Conservation (phyloP, 1,140 invertebrate species). For the Zaprionus gabonicus region DNA sequence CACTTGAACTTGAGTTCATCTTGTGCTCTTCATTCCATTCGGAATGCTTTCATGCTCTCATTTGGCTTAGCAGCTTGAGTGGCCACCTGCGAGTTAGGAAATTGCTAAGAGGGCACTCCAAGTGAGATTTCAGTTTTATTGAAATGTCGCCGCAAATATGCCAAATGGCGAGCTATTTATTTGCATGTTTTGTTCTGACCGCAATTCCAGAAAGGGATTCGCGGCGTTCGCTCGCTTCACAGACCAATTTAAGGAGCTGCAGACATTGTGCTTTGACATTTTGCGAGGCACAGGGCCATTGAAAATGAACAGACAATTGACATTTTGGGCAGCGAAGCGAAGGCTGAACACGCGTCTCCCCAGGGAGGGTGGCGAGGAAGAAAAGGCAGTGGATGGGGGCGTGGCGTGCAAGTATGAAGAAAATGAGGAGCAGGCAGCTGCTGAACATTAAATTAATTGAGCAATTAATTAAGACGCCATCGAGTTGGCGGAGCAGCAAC, state of each 20-base stretch:
- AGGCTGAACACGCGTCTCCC: slow-evolving; percentile 15
- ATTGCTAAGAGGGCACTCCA: slow-evolving; percentile 11
- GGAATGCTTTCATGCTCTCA: neutral
- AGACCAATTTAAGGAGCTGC: slow-evolving; percentile 22
- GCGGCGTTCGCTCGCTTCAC: neutral
- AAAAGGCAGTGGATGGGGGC: neutral
- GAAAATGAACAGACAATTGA: slow-evolving; percentile 69
- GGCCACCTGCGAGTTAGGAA: slow-evolving; percentile 16
- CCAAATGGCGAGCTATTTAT: slow-evolving; percentile 59
- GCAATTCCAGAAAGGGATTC: slow-evolving; percentile 23
- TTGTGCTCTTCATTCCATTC: neutral
- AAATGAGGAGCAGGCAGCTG: slow-evolving; percentile 20
- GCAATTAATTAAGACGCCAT: slow-evolving; percentile 82
- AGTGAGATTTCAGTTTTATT: slow-evolving; percentile 35
- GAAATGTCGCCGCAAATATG: slow-evolving; percentile 48
- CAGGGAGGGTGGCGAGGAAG: neutral
- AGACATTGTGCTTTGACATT: slow-evolving; percentile 64
- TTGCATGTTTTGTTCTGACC: slow-evolving; percentile 45
- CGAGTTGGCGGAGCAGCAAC: slow-evolving; percentile 52
- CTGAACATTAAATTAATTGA: slow-evolving; percentile 82
- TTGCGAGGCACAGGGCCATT: slow-evolving; percentile 59
- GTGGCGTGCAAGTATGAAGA: neutral
- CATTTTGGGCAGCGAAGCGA: slow-evolving; percentile 59
- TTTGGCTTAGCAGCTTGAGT: neutral
- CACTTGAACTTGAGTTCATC: neutral